Evolutionary conservation across 2,113 vertebrate genomes (phyloP).

Genomic region (Tonatia bakeri): DNA sequence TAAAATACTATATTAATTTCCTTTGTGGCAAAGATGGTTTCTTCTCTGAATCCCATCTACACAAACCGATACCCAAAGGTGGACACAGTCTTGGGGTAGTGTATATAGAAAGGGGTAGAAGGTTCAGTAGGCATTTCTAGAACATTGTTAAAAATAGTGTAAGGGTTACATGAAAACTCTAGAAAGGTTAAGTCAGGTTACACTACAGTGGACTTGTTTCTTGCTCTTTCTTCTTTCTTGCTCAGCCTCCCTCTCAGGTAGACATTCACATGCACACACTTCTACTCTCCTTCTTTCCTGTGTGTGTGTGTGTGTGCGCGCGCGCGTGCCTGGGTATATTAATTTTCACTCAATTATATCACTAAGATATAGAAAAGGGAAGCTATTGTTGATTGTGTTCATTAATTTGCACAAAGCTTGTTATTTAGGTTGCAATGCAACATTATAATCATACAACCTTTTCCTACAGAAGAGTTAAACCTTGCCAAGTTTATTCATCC

Average conservation of each 20-base stretch:
- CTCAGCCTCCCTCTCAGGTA: fast-evolving
- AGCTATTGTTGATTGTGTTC: not conserved
- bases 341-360: not conserved
- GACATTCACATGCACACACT: not conserved
- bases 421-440: not conserved
- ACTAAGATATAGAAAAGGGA: not conserved
- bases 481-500: not conserved
- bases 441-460: not conserved
- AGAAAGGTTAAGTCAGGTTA: not conserved
- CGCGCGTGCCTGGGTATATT: not conserved
- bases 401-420: not conserved
- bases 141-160: not conserved
- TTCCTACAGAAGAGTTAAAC: not conserved
- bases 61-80: not conserved
- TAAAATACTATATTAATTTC: not conserved
- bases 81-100: not conserved
- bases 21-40: not conserved
- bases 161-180: not conserved
- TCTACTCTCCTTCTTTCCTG: not conserved
- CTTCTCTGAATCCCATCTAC: not conserved
- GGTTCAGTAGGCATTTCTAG: not conserved
- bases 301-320: too few species aligned
- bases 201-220: not conserved
- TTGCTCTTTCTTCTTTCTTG: not conserved
- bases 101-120: not conserved